Base-by-base conservation (phyloP, 2,888 invertebrate species). In the Ichneumoninae sp. region DNA sequence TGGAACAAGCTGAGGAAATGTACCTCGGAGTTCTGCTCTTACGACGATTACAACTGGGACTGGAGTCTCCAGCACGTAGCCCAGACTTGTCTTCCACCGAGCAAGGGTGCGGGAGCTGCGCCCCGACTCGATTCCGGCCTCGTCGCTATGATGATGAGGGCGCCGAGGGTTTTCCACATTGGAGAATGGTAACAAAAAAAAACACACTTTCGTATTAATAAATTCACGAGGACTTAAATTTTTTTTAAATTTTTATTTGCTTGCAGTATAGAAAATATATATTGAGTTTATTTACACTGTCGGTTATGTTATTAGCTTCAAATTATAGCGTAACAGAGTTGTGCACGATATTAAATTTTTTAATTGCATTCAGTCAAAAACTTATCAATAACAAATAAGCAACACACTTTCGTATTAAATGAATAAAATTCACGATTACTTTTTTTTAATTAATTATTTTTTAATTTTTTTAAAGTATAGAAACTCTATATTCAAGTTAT, bases 31-130 rank as follows among this genome's bases (percentile, higher is more conserved):
- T 99, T 99, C 94, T 99, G 99, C 94, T 96, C 96, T 1, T 99
- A 98, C 94, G 99, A 99, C 92, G 99, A 99, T 92, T 99, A 99
- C 94, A 99, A 99, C 93, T 99, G 99, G 99, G 99, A 99, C 92
- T 99, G 99, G 97, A 98, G 99, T 0, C 94, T 99, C 87, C 96
- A 98, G 87, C 97, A 98, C 93, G 95, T 98, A 74, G 98, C 98
- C 0, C 98, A 98, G 94, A 97, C 97, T 89, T 96, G 97, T 91
- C 95, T 97, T 83, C 95, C 95, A 0, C 91, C 94, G 60, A 95
- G 95, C 33, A 95, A 95, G 80, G 97, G 97, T 89, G 89, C 91
- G 4, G 93, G 93, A 5, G 90, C 90, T 52, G 88, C 90, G 10
- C 92, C 92, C 16, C 89, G 92, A 5, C 87, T 91, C 65, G 92